Percentiles rank a stretch among this genome's conserved stretches.
Conservation (phyloP, 2,113 vertebrate genomes). For the Desmodus rotundus region DNA sequence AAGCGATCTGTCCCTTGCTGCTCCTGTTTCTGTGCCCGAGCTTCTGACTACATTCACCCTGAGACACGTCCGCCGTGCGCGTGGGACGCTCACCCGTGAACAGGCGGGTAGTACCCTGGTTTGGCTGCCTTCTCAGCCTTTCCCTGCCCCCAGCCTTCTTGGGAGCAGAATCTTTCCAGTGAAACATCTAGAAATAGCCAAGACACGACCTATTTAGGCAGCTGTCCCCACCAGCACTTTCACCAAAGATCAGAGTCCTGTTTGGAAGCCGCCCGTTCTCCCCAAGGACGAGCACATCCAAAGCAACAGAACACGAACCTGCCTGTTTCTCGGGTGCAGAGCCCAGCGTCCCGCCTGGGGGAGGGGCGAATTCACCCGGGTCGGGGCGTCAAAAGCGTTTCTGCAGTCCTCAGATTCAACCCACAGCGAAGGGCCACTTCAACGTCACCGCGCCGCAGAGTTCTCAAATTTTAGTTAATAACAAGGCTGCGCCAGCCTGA, state of each 20-base stretch:
- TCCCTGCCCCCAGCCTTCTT: neutral
- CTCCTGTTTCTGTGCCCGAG: neutral
- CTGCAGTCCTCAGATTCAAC: neutral
- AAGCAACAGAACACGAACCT: too few relatives aligned
- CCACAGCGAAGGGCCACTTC: slow-evolving; percentile 48
- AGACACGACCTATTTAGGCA: neutral
- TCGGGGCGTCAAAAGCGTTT: too few relatives aligned
- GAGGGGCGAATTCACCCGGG: too few relatives aligned
- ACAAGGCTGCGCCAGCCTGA: slow-evolving; percentile 2
- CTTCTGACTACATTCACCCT: neutral
- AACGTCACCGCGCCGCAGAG: slow-evolving; percentile 24
- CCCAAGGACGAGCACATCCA: too few relatives aligned
- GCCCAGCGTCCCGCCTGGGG: too few relatives aligned
- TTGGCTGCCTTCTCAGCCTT: neutral
- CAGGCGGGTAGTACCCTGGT: too few relatives aligned
- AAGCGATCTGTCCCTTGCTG: neutral
- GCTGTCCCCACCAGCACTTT: too few relatives aligned
- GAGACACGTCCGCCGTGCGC: neutral
- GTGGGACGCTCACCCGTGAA: neutral
- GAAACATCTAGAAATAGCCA: neutral
- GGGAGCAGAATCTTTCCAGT: neutral
- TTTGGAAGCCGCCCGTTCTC: too few relatives aligned
- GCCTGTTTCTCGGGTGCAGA: too few relatives aligned
- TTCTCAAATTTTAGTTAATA: slow-evolving; percentile 52
- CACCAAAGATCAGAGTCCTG: too few relatives aligned